Conservation (phyloP, 1,140 invertebrate species). For the Phortica variegata region DNA sequence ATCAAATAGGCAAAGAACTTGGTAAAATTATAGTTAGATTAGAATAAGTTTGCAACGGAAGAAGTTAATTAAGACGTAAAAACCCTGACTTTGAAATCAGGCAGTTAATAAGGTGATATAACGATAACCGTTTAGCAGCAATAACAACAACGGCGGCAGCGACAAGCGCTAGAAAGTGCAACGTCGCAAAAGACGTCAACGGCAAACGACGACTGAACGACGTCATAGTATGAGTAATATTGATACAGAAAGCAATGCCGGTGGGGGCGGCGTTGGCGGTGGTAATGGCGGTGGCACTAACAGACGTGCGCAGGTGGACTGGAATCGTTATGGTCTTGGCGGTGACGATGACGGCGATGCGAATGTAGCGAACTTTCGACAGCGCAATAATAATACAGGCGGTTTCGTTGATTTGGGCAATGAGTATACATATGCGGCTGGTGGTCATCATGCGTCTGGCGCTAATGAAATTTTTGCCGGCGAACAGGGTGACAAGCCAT, state of each 20-base stretch:
- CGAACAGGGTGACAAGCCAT: conserved; percentile 68
- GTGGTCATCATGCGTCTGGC: conserved; percentile 78
- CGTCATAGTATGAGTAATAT: conserved; percentile 40
- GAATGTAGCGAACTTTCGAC: conserved; percentile 50
- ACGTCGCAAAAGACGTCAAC: conserved; percentile 1
- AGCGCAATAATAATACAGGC: conserved; percentile 61
- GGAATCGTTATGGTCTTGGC: conserved; percentile 51
- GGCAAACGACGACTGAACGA: conserved; percentile 1
- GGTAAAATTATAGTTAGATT: conserved; percentile 4
- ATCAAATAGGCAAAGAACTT: conserved; percentile 16
- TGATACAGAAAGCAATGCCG: conserved; percentile 34
- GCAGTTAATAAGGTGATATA: no score
- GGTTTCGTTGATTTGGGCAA: conserved; percentile 72
- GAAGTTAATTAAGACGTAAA: conserved; percentile 11
- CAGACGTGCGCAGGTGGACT: conserved; percentile 22
- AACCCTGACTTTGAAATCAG: no score
- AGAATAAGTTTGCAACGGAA: conserved; percentile 8
- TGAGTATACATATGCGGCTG: conserved; percentile 71
- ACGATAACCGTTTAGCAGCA: conserved; percentile 3
- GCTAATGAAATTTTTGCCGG: conserved; percentile 86
- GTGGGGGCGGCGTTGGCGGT: conserved; percentile 27
- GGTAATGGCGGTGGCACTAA: no score
- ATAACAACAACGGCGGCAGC: conserved; percentile 10
- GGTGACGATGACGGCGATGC: conserved; percentile 50
- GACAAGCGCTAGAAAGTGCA: conserved; percentile 11